Conservation (phyloP, 2,797 vertebrate genomes). For the Ambastaia sidthimunki region DNA sequence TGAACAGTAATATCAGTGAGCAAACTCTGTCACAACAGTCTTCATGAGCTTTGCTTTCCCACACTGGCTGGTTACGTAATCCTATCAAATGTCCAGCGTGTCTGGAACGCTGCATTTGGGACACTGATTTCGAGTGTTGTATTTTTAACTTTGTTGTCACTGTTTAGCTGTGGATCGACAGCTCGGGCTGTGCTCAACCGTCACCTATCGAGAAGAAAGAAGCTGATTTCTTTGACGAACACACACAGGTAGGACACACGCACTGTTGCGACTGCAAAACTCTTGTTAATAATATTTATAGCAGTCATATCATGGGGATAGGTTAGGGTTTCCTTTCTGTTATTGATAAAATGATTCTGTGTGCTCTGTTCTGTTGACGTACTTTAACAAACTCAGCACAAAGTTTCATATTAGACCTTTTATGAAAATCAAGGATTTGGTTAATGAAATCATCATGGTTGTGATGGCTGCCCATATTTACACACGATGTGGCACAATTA, state of each 20-base stretch:
- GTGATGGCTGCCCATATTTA: too few relatives aligned
- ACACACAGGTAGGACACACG: conserved; percentile 81
- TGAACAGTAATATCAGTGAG: conserved; percentile 48
- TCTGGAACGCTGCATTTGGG: neutral
- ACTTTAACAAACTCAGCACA: neutral
- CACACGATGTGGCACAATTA: too few relatives aligned
- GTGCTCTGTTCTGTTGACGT: too few relatives aligned
- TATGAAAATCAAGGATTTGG: neutral
- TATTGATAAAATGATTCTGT: neutral
- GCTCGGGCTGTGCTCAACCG: conserved; percentile 70
- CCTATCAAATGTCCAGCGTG: neutral
- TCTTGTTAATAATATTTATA: neutral
- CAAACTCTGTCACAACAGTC: conserved; percentile 48
- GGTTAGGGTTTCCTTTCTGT: neutral
- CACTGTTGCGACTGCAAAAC: neutral
- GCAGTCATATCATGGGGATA: neutral
- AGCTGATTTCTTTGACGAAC: conserved; percentile 90
- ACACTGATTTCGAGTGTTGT: neutral
- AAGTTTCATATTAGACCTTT: neutral
- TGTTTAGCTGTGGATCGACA: conserved; percentile 89
- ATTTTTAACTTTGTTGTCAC: neutral
- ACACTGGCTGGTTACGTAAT: conserved; percentile 6
- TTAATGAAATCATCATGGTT: too few relatives aligned
- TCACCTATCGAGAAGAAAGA: conserved; percentile 87
- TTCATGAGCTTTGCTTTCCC: neutral